Conservation (phyloP, 1,140 invertebrate species). For the Macrostomum lignano region DNA sequence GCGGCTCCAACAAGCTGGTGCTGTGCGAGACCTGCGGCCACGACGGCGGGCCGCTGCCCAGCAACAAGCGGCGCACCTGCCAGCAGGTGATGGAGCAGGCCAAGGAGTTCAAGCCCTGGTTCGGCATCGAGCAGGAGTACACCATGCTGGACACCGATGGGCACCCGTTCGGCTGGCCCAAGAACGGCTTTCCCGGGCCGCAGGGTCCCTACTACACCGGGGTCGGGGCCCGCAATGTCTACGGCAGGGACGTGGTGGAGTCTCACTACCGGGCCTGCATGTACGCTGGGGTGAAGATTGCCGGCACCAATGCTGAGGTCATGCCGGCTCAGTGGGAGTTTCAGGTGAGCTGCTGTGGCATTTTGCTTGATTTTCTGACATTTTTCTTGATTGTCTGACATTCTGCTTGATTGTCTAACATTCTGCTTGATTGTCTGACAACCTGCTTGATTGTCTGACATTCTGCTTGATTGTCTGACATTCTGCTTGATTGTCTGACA, state of each 20-base stretch:
- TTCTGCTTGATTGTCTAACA: too few relatives aligned
- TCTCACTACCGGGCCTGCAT: slow-evolving; percentile 41
- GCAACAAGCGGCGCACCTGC: too few relatives aligned
- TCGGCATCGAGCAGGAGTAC: slow-evolving; percentile 68
- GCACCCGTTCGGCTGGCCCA: slow-evolving; percentile 64
- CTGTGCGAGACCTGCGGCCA: slow-evolving; percentile 51
- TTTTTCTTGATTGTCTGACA: too few relatives aligned
- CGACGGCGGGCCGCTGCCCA: too few relatives aligned
- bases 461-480: too few relatives aligned
- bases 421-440: too few relatives aligned
- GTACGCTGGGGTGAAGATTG: slow-evolving; percentile 59
- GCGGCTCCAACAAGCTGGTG: slow-evolving; percentile 56
- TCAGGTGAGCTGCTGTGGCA: too few relatives aligned
- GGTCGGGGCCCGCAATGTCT: slow-evolving; percentile 50
- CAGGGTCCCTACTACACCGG: slow-evolving; percentile 65
- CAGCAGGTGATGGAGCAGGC: slow-evolving; percentile 39
- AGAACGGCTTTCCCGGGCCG: slow-evolving; percentile 54
- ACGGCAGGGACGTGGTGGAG: slow-evolving; percentile 64
- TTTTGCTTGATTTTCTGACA: too few relatives aligned
- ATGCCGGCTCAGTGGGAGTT: slow-evolving; percentile 46
- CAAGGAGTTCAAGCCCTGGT: slow-evolving; percentile 53
- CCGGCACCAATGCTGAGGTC: slow-evolving; percentile 69
- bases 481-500: too few relatives aligned
- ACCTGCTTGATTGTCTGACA: too few relatives aligned
- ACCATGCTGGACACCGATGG: slow-evolving; percentile 52